Evolutionary conservation across 2,113 vertebrate species (phyloP), one percentile per base, ranked within the genome.

Genomic region (cattle (Bos taurus)): DNA sequence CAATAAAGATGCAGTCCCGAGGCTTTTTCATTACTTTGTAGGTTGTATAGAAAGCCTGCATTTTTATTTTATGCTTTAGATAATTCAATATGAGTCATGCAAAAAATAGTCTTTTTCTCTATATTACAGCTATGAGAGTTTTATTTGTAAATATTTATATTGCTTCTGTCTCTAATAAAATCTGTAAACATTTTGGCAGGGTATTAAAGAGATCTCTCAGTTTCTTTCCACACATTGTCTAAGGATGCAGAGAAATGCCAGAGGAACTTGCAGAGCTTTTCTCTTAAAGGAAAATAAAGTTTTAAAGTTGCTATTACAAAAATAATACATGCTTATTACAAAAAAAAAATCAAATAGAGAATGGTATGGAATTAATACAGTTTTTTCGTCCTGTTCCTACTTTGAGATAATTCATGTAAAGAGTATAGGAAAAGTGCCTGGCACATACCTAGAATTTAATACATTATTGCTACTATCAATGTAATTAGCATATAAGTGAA

Each of bases 21-120:
- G 21, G 59, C 46, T 88, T 94, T 97, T 96, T 78, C 30, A 91
- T 94, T 97, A 86, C 81, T 88, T 77, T 93, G 74, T 85, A 33
- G 86, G 50, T 71, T 97, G 60, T 91, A 90, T 2, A 84, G 82
- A 94, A 98, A 74, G 23, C 5, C 19, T 92, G n/a, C 1, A 74
- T 90, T 94, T 97, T 92, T 95, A 67, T 50, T 92, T 94, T 94
- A 89, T 89, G 67, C 26, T 95, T 94, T 93, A 52, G 28, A 81
- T 56, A 96, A 95, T 80, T 96, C 83, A 93, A 36, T 91, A 40
- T 91, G 91, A 96, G 43, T 87, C 93, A 84, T 33, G 59, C 4
- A 93, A 67, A 92, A 97, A 81, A 30, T 10, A 43, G 43, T 67
- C 1, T 60, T 71, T 71, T 94, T 77, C 52, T 85, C 50, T n/a